Base-by-base conservation (phyloP, 1,140 invertebrate genomes). In the Zophobas morio region DNA sequence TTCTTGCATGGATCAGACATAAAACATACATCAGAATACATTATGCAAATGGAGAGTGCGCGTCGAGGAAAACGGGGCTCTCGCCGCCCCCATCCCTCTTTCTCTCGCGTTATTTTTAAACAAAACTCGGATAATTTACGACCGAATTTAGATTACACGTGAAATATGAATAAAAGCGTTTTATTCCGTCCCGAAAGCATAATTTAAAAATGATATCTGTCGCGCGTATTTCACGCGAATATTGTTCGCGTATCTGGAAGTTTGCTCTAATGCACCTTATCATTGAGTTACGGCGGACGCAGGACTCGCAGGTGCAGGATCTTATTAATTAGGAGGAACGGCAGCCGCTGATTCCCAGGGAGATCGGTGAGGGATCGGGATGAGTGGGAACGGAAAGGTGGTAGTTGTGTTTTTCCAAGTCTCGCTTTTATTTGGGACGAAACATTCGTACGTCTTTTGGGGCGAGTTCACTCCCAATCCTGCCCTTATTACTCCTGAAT, bases 1-100 rank as follows among this genome's bases (percentile, higher is more conserved):
- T 75, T 66, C 78, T 76, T 72, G 78, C 74, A 76, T 60, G 78
- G 78, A 77, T 79, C 75, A 74, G 78, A 79, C 78, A 70, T 74
- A 74, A 76, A 79, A 79, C 75, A 79, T 79, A 79, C 74, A 79
- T 79, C 75, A 79, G 78, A 75, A 79, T 79, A 79, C 70, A 79
- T 79, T 79, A 79, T 79, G 78, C 40, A 79, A 79, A 79, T 77
- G 72, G 42, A 34, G 60, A 75, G 39, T 49, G 77, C 20, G 54
- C 60, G 60, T 46, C 36, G 70, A 60, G 77, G 70, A 70, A 78
- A 60, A 36, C 57, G 60, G 33, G 73, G 70, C 42, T 78, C 47
- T 77, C 76, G 70, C 71, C 33, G 72, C 33, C 5, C 20, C 20
- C 20, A 20, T 20, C 20, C 20, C 20, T 20, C 20, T 20, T 76